phyloP scores from a whole-genome alignment of 1,140 invertebrate genomes.

The Halyomorpha halys region DNA sequence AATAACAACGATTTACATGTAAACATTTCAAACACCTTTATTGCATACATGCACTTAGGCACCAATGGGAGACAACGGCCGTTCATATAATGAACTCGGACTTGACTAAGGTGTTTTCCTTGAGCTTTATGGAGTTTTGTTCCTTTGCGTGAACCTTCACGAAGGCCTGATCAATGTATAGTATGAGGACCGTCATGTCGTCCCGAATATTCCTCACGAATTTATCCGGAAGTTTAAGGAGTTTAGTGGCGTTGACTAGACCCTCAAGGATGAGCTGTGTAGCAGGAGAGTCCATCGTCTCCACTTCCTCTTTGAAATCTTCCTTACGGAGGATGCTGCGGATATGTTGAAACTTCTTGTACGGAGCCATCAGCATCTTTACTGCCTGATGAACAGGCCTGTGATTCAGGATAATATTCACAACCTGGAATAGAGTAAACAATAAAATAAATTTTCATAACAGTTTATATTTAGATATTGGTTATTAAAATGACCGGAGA shows the following conservation, averaged over 20 bases:
- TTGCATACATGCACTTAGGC: no score
- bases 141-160: not conserved
- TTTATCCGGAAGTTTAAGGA: not conserved
- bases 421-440: no score
- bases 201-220: constrained; percentile 2
- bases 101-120: not conserved
- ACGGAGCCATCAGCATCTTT: not conserved
- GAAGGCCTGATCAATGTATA: not conserved
- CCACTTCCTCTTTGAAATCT: not conserved
- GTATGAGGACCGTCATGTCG: not conserved
- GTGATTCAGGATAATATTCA: not conserved
- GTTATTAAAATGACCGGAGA: no score
- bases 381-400: not conserved
- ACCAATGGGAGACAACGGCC: no score
- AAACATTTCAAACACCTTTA: no score
- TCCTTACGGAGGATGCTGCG: not conserved
- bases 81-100: not conserved
- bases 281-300: not conserved
- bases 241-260: not conserved
- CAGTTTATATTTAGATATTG: no score
- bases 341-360: not conserved
- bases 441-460: no score
- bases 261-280: not conserved
- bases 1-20: no score
- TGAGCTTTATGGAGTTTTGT: not conserved